Conservation (phyloP, 1,140 invertebrate genomes). For the Diploscapter pachys region DNA sequence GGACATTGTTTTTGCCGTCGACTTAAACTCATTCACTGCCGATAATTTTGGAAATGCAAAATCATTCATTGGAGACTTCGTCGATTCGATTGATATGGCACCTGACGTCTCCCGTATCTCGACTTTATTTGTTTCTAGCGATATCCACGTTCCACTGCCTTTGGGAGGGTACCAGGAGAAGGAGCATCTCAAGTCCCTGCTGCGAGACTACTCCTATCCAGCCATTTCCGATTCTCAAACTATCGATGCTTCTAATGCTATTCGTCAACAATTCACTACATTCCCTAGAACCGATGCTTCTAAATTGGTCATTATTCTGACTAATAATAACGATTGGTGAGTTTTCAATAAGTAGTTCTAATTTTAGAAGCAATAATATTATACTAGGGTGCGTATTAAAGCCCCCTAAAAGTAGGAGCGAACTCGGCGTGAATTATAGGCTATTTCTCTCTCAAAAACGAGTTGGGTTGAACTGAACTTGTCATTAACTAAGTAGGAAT, state of each 20-base stretch:
- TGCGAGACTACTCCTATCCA: constrained; percentile 20
- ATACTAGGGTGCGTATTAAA: no score
- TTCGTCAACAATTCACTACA: constrained; percentile 41
- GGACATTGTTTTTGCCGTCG: constrained; percentile 36
- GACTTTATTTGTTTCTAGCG: constrained; percentile 43
- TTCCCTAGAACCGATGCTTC: constrained; percentile 34
- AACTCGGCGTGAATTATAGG: no score
- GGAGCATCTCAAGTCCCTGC: constrained; percentile 21
- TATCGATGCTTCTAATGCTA: constrained; percentile 28
- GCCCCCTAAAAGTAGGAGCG: no score
- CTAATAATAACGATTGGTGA: constrained; percentile 40
- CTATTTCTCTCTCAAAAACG: no score
- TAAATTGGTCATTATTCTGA: constrained; percentile 37
- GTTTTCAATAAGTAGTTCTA: constrained; percentile 4
- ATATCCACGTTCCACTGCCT: constrained; percentile 43
- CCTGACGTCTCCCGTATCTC: constrained; percentile 43
- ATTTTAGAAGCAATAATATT: no score
- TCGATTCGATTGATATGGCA: constrained; percentile 33
- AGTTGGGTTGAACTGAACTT: no score
- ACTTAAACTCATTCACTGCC: constrained; percentile 24
- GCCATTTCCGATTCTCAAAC: constrained; percentile 31
- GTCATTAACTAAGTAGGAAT: no score
- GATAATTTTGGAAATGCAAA: constrained; percentile 4
- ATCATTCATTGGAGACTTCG: constrained; percentile 5
- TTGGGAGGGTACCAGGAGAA: constrained; percentile 51